Percentiles rank a stretch among this genome's conserved stretches.
Evolutionary conservation across 2,888 invertebrate genomes (phyloP).

Genomic region (Cataglyphis cursor): DNA sequence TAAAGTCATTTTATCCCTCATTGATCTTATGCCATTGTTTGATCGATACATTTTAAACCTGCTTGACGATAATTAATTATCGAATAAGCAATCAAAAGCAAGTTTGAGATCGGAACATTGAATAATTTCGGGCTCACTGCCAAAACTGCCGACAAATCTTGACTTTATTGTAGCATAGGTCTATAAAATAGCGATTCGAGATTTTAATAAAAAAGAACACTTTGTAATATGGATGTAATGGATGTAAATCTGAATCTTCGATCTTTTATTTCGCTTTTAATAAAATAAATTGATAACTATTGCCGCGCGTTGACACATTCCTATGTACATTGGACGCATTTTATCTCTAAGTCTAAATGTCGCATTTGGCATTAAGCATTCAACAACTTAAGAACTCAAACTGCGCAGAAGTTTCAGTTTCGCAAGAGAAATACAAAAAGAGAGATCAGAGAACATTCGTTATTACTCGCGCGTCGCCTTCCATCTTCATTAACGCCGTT

Average conservation of each 20-base stretch:
- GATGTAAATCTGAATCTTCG: background rate
- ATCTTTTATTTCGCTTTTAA: background rate
- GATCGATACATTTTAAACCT: conserved; percentile 13
- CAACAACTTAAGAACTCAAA: conserved; percentile 17
- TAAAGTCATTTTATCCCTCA: background rate
- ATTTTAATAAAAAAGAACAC: background rate
- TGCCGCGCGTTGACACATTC: background rate
- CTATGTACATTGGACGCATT: background rate
- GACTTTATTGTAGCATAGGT: background rate
- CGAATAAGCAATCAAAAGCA: conserved; percentile 15
- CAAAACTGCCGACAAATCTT: background rate
- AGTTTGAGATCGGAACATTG: background rate
- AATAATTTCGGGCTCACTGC: background rate
- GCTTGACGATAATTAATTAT: conserved; percentile 31
- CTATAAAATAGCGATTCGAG: background rate
- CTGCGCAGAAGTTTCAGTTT: conserved; percentile 7
- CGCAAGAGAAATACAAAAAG: conserved; percentile 17
- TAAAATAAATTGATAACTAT: background rate
- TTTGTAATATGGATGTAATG: background rate
- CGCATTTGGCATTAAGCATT: conserved; percentile 27
- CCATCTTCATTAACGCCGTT: conserved; percentile 41
- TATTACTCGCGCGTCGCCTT: conserved; percentile 23
- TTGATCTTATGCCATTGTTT: conserved; percentile 41
- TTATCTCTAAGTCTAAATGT: conserved; percentile 25
- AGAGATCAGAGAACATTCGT: conserved; percentile 30